These are phyloP conservation scores for Chelon auratus DNA, from an alignment of 2,797 vertebrate species.

Conservation along the genomic window DNA sequence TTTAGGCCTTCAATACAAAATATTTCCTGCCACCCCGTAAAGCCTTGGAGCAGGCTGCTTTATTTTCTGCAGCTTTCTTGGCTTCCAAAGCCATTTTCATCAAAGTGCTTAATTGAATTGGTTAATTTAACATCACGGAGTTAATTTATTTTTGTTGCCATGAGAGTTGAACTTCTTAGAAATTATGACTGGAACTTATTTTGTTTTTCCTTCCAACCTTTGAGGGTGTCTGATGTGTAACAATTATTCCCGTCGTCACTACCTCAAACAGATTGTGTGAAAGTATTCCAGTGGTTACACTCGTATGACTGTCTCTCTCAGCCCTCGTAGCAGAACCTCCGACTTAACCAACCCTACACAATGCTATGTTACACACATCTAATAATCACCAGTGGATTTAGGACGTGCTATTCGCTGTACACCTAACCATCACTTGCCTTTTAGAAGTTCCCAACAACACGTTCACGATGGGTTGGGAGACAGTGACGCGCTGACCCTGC, in stretches of 20 bases:
- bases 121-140: slow-evolving; percentile 49
- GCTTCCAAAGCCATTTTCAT: slow-evolving; percentile 53
- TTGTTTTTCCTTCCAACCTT: slow-evolving; percentile 1
- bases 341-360: slow-evolving; percentile 50
- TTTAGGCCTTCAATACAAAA: slow-evolving; percentile 78
- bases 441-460: slow-evolving; percentile 60
- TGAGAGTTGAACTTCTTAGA: slow-evolving; percentile 41
- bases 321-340: slow-evolving; percentile 53
- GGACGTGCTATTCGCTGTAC: slow-evolving; percentile 64
- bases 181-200: slow-evolving; percentile 53
- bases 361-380: slow-evolving; percentile 70
- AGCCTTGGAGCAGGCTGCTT: slow-evolving; percentile 34
- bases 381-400: slow-evolving; percentile 67
- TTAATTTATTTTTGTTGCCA: slow-evolving; percentile 46
- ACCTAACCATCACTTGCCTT: slow-evolving; percentile 66
- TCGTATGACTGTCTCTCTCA: slow-evolving; percentile 49
- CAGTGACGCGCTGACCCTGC: slow-evolving; percentile 59
- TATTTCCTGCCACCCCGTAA: slow-evolving; percentile 71
- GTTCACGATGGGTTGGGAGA: slow-evolving; percentile 73
- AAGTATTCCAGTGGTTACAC: slow-evolving; percentile 70
- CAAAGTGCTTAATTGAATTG: slow-evolving; percentile 59
- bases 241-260: slow-evolving; percentile 47
- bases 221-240: slow-evolving; percentile 42
- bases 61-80: slow-evolving; percentile 44
- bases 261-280: slow-evolving; percentile 45